Percentiles rank a stretch among this genome's conserved stretches.
phyloP scores from a whole-genome alignment of 1,140 invertebrate species.

The Pachypsylla venusta region DNA sequence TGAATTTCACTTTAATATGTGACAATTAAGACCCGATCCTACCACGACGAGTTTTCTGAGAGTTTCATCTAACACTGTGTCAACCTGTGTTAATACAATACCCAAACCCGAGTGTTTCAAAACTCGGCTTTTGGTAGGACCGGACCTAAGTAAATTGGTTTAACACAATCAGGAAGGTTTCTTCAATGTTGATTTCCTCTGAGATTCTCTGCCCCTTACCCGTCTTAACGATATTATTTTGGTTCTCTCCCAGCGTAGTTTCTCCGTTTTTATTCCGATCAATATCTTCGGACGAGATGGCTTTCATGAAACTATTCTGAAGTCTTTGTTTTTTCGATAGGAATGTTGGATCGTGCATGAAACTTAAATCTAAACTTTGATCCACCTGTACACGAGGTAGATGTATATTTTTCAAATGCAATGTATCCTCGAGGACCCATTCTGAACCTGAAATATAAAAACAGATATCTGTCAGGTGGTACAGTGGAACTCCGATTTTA shows the following conservation, averaged over 20 bases:
- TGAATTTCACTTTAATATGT: too few species aligned
- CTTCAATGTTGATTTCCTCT: too few species aligned
- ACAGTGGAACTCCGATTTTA: too few species aligned
- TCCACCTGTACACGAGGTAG: conserved; percentile 64
- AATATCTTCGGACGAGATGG: conserved; percentile 24
- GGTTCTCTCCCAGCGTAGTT: conserved; percentile 15
- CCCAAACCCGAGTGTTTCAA: too few species aligned
- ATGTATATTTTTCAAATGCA: conserved; percentile 76
- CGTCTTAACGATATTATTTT: conserved; percentile 25
- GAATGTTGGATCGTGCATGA: conserved; percentile 64
- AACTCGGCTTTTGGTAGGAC: too few species aligned
- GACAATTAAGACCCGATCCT: too few species aligned
- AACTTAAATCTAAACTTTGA: conserved; percentile 64
- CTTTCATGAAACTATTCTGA: conserved; percentile 26
- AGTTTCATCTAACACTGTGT: too few species aligned
- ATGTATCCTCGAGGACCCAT: conserved; percentile 93
- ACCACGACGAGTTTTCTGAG: too few species aligned
- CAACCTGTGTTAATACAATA: too few species aligned
- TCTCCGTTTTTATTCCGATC: conserved; percentile 21
- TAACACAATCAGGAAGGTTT: too few species aligned
- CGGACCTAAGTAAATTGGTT: too few species aligned
- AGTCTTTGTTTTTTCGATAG: conserved; percentile 33
- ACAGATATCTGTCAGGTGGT: conserved; percentile 2
- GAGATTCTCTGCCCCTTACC: too few species aligned
- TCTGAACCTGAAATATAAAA: conserved; percentile 40